Evolutionary conservation across 1,140 invertebrate genomes (phyloP).

Genomic region (Bathynomus jamesi): DNA sequence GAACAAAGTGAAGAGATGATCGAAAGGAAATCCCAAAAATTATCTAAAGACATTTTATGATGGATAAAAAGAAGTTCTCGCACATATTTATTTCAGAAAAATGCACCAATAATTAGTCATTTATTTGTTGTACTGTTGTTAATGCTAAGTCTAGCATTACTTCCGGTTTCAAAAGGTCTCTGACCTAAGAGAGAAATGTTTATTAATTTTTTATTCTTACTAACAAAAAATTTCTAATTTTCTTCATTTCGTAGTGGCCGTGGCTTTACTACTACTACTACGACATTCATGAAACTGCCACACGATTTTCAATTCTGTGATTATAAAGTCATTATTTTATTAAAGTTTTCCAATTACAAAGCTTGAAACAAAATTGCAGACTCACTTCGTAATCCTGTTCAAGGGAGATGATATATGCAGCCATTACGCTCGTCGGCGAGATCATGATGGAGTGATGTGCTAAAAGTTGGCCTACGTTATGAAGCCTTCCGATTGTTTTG

Average conservation of each 20-base stretch:
- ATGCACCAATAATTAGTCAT: neutral
- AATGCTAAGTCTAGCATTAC: neutral
- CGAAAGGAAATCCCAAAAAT: neutral
- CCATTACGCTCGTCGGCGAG: slow-evolving; percentile 8
- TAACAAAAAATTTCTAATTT: too few relatives aligned
- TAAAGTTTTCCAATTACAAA: too few relatives aligned
- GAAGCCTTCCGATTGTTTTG: slow-evolving; percentile 24
- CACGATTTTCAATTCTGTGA: too few relatives aligned
- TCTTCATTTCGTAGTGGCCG: too few relatives aligned
- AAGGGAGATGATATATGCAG: slow-evolving; percentile 8
- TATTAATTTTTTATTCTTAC: too few relatives aligned
- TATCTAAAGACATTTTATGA: neutral
- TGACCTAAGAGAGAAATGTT: too few relatives aligned
- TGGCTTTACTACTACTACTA: too few relatives aligned
- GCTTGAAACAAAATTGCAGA: too few relatives aligned
- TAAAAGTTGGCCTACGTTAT: slow-evolving; percentile 3
- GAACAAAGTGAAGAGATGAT: neutral
- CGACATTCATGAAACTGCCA: too few relatives aligned
- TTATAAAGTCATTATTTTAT: too few relatives aligned
- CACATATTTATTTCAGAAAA: neutral
- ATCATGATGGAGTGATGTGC: slow-evolving; percentile 16
- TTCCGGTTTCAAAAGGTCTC: neutral
- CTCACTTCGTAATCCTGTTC: slow-evolving; percentile 9
- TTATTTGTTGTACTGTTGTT: neutral
- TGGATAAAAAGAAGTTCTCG: neutral